Conservation (phyloP, 2,888 invertebrate genomes). For the Gastrophysa polygoni region DNA sequence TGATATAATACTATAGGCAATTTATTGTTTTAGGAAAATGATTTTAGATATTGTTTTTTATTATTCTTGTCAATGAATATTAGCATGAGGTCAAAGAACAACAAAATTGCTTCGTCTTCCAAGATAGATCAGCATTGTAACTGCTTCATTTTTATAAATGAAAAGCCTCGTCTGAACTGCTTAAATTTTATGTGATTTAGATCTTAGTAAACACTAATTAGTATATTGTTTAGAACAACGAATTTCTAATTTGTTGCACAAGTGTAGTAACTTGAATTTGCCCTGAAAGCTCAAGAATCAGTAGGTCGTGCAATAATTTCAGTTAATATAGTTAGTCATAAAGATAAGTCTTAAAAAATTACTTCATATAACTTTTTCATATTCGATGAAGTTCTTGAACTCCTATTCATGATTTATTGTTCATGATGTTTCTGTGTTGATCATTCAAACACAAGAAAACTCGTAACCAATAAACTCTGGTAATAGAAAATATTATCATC, state of each 20-base stretch:
- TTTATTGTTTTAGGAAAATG: constrained; percentile 16
- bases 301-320: constrained; percentile 45
- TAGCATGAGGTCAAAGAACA: constrained; percentile 25
- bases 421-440: neutral
- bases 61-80: constrained; percentile 19
- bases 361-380: constrained; percentile 39
- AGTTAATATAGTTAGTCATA: constrained; percentile 39
- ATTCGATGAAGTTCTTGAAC: neutral
- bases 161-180: constrained; percentile 37
- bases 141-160: constrained; percentile 22
- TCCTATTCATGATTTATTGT: neutral
- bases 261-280: constrained; percentile 12
- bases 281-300: constrained; percentile 38
- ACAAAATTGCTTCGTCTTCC: constrained; percentile 47
- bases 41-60: constrained; percentile 18
- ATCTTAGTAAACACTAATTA: constrained; percentile 16
- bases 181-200: constrained; percentile 34
- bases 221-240: constrained; percentile 14
- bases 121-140: constrained; percentile 22
- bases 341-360: constrained; percentile 42
- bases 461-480: neutral
- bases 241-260: constrained; percentile 14
- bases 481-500: neutral
- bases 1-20: neutral
- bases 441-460: neutral